These are phyloP conservation scores for Malthinus seriepunctatus DNA, from an alignment of 2,888 invertebrate genomes.

Conservation along the genomic window DNA sequence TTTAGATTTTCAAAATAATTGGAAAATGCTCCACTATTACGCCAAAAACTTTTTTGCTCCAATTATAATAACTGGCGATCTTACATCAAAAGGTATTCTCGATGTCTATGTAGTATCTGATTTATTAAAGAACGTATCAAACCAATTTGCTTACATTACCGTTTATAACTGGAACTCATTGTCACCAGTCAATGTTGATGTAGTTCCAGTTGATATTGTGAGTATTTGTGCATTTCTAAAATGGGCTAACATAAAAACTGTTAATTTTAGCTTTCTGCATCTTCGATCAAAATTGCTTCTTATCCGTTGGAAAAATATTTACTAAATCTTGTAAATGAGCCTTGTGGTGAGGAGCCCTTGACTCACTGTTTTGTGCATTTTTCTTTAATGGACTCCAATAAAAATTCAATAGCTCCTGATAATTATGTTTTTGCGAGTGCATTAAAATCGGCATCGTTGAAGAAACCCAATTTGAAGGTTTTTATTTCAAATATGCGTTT, in stretches of 20 bases:
- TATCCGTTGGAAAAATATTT: constrained; percentile 1
- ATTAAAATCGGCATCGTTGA: constrained; percentile 59
- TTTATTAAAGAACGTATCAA: constrained; percentile 35
- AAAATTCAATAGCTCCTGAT: constrained; percentile 57
- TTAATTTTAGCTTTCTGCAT: constrained; percentile 42
- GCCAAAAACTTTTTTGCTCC: constrained; percentile 85
- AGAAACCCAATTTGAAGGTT: constrained; percentile 59
- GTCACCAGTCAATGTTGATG: constrained; percentile 24
- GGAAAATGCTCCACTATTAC: constrained; percentile 76
- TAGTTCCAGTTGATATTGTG: constrained; percentile 10
- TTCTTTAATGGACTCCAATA: constrained; percentile 56
- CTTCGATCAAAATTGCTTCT: constrained; percentile 29
- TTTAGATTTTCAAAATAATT: constrained; percentile 49
- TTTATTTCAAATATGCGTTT: no score
- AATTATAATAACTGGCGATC: constrained; percentile 64
- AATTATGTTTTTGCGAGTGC: constrained; percentile 70
- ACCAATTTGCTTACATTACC: constrained; percentile 59
- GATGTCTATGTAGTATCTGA: constrained; percentile 71
- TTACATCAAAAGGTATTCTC: constrained; percentile 55
- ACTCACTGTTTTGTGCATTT: constrained; percentile 53
- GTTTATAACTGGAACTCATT: constrained; percentile 60
- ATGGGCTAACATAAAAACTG: constrained; percentile 3
- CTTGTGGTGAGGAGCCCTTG: background rate
- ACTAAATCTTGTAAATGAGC: background rate
- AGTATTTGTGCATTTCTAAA: background rate